phyloP scores from a whole-genome alignment of 2,113 vertebrate species.

The Calidris pygmaea region DNA sequence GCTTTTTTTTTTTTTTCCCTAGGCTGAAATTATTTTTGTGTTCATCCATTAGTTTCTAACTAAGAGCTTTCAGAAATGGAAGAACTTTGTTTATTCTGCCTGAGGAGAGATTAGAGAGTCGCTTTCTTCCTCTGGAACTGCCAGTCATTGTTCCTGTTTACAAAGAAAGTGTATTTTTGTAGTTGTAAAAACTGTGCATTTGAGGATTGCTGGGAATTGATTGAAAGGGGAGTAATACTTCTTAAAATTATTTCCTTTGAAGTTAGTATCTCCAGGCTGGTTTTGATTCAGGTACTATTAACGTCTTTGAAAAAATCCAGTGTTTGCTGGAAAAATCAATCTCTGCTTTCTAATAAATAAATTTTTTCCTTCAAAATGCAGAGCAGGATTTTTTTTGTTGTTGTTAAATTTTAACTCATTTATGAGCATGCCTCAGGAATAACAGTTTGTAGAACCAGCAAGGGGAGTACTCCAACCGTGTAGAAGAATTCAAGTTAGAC shows the following conservation, averaged over 20 bases:
- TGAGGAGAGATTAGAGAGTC: slow-evolving; percentile 31
- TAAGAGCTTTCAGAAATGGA: slow-evolving; percentile 11
- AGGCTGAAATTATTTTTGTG: not conserved
- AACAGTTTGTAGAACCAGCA: not conserved
- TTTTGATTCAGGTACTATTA: not conserved
- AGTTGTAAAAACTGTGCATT: not conserved
- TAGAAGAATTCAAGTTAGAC: not conserved
- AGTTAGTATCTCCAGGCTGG: not conserved
- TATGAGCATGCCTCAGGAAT: not conserved
- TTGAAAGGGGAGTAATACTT: not conserved
- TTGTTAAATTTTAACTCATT: not conserved
- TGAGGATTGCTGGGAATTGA: not conserved
- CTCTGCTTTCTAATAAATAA: not conserved
- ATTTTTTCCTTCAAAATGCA: not conserved
- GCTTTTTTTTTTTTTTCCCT: not conserved
- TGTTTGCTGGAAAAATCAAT: not conserved
- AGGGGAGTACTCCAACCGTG: not conserved
- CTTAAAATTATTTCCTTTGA: not conserved
- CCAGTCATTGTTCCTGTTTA: slow-evolving; percentile 59
- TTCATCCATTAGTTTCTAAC: slow-evolving; percentile 22
- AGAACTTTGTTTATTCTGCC: slow-evolving; percentile 49
- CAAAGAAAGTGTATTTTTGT: slow-evolving; percentile 32
- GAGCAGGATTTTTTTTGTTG: not conserved
- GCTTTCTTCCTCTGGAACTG: slow-evolving; percentile 37
- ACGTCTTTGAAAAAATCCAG: not conserved